Base-by-base conservation (phyloP, 2,888 invertebrate species). In the Pterostichus madidus region DNA sequence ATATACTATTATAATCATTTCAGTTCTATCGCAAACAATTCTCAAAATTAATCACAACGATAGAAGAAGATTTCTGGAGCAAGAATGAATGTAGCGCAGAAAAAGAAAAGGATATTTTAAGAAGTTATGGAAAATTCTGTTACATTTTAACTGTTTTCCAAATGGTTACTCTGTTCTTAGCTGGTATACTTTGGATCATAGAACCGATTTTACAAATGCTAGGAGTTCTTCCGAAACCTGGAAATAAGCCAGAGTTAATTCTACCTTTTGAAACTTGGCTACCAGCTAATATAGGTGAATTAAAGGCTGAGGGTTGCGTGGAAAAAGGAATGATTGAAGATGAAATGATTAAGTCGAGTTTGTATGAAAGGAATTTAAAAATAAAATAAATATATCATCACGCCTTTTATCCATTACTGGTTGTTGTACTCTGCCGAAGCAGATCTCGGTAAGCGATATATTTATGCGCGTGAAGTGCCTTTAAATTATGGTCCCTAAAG, bases 221-320 rank as follows among this genome's bases (percentile, higher is more conserved):
- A 5, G 64, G 64, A 13, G n/a, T 64, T 13, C 32, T 64, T 11
- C 64, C 64, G 10, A 39, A 35, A 35, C n/a, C 10, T 6, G 13
- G 13, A 10, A 35, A 13, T 64, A 13, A 32, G 11, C n/a, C 32
- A 35, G 64, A 35, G 7, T 64, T 64, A 35, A 13, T 64, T 13
- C 15, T 64, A 32, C n/a, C 35, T 32, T 64, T 64, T 6, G 64
- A 64, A 31, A 13, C 31, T n/a, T 64, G 64, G 64, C 13, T 64
- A 7, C 64, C 64, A 1, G 39, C 39, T 2, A 24, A 24, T 24
- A 2, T 24, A 24, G 24, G 24, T 6, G 17, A 56, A 0, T n/a
- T n/a, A n/a, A n/a, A n/a, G n/a, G n/a, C n/a, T n/a, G n/a, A n/a
- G 15, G 8, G 5, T 61, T 61, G 5, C 24, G 61, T 31, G 11